These are phyloP conservation scores for Melikaiella ostensackeni DNA, from an alignment of 2,888 invertebrate species.

Conservation along the genomic window DNA sequence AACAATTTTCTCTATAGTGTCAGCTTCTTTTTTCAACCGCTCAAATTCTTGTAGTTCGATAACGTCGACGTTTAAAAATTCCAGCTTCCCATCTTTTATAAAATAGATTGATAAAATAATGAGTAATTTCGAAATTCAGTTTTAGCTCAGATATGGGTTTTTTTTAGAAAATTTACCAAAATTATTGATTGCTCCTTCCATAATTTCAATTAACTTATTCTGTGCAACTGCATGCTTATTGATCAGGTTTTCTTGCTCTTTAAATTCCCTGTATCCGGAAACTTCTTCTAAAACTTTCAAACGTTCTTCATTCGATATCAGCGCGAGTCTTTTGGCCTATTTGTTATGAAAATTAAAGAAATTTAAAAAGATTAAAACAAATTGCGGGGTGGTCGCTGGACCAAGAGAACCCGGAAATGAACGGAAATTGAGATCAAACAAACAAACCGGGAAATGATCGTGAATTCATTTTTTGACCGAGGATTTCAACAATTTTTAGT, in stretches of 20 bases:
- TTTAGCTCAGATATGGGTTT: neutral
- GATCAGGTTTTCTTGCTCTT: neutral
- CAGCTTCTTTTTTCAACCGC: neutral
- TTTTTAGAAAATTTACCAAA: neutral
- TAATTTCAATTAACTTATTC: neutral
- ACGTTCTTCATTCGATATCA: neutral
- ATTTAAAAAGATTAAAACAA: neutral
- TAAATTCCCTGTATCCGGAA: neutral
- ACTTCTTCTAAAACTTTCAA: conserved; percentile 1
- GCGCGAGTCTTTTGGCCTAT: neutral
- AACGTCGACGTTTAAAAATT: neutral
- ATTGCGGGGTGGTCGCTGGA: neutral
- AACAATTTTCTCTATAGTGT: neutral
- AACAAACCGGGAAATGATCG: too few relatives aligned
- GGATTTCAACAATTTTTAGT: too few relatives aligned
- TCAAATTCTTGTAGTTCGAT: neutral
- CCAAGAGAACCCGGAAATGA: too few relatives aligned
- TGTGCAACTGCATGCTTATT: neutral
- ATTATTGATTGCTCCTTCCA: neutral
- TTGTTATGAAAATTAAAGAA: neutral
- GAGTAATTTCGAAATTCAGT: too few relatives aligned
- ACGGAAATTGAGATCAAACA: too few relatives aligned
- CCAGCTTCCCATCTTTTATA: neutral
- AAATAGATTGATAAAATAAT: neutral
- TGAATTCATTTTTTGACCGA: too few relatives aligned